phyloP scores from a whole-genome alignment of 2,797 vertebrate genomes.

The Champsocephalus gunnari region DNA sequence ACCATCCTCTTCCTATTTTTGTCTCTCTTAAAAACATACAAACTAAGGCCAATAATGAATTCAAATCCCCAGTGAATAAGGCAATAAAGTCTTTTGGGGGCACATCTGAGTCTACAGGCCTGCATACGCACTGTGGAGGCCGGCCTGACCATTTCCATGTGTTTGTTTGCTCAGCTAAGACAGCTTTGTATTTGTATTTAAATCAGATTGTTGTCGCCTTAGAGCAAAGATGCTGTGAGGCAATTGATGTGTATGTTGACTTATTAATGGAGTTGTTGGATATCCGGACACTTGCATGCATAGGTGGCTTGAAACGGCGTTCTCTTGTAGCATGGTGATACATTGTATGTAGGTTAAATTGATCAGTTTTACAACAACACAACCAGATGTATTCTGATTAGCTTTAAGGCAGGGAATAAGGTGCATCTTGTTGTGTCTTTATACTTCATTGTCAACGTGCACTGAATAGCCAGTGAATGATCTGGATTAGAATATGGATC shows the following conservation, averaged over 20 bases:
- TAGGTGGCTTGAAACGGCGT: background rate
- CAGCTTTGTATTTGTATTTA: conserved; percentile 74
- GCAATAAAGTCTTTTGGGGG: conserved; percentile 74
- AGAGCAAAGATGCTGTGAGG: conserved; percentile 40
- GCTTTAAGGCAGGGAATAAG: conserved; percentile 15
- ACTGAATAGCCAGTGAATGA: conserved; percentile 1
- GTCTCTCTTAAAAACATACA: conserved; percentile 15
- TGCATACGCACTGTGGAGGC: conserved; percentile 53
- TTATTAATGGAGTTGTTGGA: conserved; percentile 35
- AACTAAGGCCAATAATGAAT: conserved; percentile 65
- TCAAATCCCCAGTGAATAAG: conserved; percentile 74
- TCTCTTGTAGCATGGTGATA: conserved; percentile 4
- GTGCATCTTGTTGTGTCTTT: conserved; percentile 18
- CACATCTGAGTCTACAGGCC: conserved; percentile 73
- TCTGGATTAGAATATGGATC: background rate
- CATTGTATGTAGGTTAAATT: background rate
- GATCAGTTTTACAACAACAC: background rate
- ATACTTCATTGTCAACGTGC: background rate
- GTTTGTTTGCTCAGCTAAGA: conserved; percentile 76
- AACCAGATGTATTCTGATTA: background rate
- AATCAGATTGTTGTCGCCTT: conserved; percentile 57
- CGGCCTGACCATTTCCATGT: conserved; percentile 43
- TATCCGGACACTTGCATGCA: conserved; percentile 23
- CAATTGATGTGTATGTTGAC: conserved; percentile 35
- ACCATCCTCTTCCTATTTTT: conserved; percentile 5